Conservation (phyloP, 2,113 vertebrate genomes). For the Petrocephalus zakoni region DNA sequence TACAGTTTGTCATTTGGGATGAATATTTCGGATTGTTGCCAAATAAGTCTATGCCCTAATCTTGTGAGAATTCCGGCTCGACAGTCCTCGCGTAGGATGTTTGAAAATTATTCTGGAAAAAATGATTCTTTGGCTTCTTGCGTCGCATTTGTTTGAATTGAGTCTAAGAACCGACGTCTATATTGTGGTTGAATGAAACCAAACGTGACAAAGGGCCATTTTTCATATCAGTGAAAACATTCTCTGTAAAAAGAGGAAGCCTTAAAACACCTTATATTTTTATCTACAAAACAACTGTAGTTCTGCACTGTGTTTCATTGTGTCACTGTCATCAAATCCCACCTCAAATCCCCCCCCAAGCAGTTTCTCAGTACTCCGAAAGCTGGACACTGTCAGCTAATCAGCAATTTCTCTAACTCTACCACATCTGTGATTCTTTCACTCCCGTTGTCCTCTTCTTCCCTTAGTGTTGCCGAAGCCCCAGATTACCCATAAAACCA, state of each 20-base stretch:
- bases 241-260: neutral
- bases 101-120: neutral
- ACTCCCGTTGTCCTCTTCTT: neutral
- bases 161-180: neutral
- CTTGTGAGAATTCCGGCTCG: neutral
- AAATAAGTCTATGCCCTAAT: neutral
- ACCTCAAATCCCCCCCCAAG: neutral
- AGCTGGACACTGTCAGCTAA: neutral
- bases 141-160: neutral
- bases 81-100: neutral
- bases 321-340: neutral
- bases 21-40: neutral
- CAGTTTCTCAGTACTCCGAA: neutral
- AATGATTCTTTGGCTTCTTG: neutral
- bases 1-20: neutral
- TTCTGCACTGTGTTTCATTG: neutral
- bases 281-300: neutral
- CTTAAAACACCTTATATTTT: neutral
- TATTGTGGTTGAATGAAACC: neutral
- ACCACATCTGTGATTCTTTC: neutral
- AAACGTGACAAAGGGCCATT: neutral
- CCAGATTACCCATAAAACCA: conserved; percentile 50
- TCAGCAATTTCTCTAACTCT: neutral
- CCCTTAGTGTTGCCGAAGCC: conserved; percentile 61
- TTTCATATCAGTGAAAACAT: neutral